Conservation (phyloP, 2,888 invertebrate genomes). For the Pristionchus entomophagus region DNA sequence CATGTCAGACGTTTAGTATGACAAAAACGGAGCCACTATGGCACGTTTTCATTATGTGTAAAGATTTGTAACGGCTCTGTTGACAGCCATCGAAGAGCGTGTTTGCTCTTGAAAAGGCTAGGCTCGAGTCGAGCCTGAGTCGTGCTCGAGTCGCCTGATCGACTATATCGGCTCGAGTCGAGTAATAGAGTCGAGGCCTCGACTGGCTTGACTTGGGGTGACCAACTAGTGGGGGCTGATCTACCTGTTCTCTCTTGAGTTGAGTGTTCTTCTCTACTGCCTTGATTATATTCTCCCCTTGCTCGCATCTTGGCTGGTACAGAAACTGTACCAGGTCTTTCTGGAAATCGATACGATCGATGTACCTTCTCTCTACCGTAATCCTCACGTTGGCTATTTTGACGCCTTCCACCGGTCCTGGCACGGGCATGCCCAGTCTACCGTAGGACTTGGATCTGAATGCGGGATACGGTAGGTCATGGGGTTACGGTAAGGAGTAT, state of each 20-base stretch:
- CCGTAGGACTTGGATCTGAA: conserved; percentile 12
- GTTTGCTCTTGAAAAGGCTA: too few relatives aligned
- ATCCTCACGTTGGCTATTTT: not conserved
- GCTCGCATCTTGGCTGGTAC: not conserved
- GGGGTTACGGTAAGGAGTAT: not conserved
- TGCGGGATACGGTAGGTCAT: not conserved
- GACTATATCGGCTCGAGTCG: too few relatives aligned
- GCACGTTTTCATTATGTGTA: too few relatives aligned
- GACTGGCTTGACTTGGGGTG: too few relatives aligned
- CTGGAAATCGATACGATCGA: not conserved
- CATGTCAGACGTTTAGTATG: too few relatives aligned
- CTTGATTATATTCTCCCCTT: not conserved
- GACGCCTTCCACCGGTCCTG: conserved; percentile 5
- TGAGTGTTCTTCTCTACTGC: not conserved
- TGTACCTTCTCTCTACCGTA: not conserved
- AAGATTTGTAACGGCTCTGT: too few relatives aligned
- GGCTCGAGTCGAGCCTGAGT: too few relatives aligned
- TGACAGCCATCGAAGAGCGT: too few relatives aligned
- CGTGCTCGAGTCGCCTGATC: too few relatives aligned
- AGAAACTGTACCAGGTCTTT: conserved; percentile 27
- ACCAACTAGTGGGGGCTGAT: too few relatives aligned
- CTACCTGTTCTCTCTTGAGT: conserved; percentile 35
- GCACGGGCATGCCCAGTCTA: not conserved
- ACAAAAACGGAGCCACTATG: too few relatives aligned
- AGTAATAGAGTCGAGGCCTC: too few relatives aligned